Percentiles rank a stretch among this genome's conserved stretches.
Evolutionary conservation across 2,888 invertebrate genomes (phyloP).

Genomic region (Nebria brevicollis): DNA sequence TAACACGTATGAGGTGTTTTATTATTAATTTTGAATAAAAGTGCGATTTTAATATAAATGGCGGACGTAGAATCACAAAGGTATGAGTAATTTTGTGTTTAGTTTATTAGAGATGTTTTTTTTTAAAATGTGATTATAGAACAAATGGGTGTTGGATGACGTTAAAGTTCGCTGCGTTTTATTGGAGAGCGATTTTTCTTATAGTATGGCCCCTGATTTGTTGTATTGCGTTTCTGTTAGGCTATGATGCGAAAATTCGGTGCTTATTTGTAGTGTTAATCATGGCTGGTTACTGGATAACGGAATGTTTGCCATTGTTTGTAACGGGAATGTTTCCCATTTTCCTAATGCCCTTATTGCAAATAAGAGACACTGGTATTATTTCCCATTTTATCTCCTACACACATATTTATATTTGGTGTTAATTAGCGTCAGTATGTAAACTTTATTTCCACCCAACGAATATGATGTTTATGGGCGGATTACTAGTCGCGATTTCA

Average conservation of each 20-base stretch:
- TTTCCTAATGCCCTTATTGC: slow-evolving; percentile 64
- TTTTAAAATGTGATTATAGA: background rate
- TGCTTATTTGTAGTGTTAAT: slow-evolving; percentile 64
- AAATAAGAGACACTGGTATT: slow-evolving; percentile 58
- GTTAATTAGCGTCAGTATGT: background rate
- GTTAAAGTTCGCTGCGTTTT: slow-evolving; percentile 14
- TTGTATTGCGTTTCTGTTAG: slow-evolving; percentile 14
- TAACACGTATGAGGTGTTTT: background rate
- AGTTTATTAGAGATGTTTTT: background rate
- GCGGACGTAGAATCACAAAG: background rate
- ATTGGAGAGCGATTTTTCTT: slow-evolving; percentile 33
- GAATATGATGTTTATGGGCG: slow-evolving; percentile 23
- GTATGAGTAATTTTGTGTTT: background rate
- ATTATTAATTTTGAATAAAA: background rate
- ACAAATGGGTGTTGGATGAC: background rate
- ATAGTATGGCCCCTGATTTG: slow-evolving; percentile 30
- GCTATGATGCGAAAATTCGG: slow-evolving; percentile 46
- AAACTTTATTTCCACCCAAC: slow-evolving; percentile 20
- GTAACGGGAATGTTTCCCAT: slow-evolving; percentile 66
- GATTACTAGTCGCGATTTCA: slow-evolving; percentile 19
- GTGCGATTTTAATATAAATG: background rate
- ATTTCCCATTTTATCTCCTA: background rate
- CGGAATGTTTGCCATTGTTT: slow-evolving; percentile 66
- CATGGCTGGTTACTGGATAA: slow-evolving; percentile 67
- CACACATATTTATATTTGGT: background rate